Base-by-base conservation (phyloP, 1,140 invertebrate species). In the Zelostemma sp. region DNA sequence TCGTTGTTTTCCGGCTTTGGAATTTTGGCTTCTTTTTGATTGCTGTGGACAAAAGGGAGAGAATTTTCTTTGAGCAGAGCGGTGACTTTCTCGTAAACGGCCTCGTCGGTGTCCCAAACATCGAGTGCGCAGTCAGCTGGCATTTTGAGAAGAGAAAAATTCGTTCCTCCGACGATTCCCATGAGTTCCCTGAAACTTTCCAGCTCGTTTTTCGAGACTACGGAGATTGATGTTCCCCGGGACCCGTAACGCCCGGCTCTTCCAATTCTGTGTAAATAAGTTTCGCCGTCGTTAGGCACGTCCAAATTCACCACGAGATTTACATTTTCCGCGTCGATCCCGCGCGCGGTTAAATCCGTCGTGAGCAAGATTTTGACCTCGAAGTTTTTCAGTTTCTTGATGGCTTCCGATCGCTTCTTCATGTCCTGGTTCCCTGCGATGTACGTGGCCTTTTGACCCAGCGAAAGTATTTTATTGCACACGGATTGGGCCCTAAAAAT, bases 251-350 rank as follows among this genome's bases (percentile, higher is more conserved):
- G 87, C 0, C 97, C 97, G 49, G 96, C 95, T 74, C 97, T 88
- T 4, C 97, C 97, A 77, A 98, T 96, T 79, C 97, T 88, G 86
- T 99, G 98, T 58, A 99, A 88, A 88, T 99, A 99, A 1, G 95
- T 97, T 53, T 94, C 91, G 72, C 89, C 87, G 78, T 96, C 92
- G 47, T 72, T 75, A 1, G 98, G 95, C 35, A 93, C 79, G 80
- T 99, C 97, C 74, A 98, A 88, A 85, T 99, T 98, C 6, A 99
- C 90, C 0, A 99, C 92, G 38, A 99, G 85, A 87, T 99, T 94
- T 5, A 99, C 92, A 87, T 96, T 93, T 50, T 93, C 90, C 6
- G 92, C 93, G 88, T 99, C 97, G 70, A 99, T 95, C 11, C 97
- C 92, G 68, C 93, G 87, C 16, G 93, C 90, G 49, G 91, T 91